Evolutionary conservation across 2,888 invertebrate species (phyloP), one percentile per base, ranked within the genome.

Genomic region (Orchestes rusci): DNA sequence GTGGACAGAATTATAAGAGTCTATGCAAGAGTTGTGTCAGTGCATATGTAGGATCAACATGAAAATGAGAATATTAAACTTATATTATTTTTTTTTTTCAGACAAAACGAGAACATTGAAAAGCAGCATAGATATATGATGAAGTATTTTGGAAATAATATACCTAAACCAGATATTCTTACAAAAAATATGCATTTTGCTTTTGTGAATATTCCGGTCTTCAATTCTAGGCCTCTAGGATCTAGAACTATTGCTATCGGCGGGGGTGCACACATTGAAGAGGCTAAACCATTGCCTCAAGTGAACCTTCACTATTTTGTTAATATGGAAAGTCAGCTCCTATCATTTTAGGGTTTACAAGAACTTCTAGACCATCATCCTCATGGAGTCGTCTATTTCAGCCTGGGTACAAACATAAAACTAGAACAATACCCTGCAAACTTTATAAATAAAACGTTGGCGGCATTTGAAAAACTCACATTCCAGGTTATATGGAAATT

Each of bases 401-500:
- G 69, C 48, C 55, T 72, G 47, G 72, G 72, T 1, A 63, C 68
- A 1, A 62, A 65, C 38, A 56, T 70, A 2, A 64, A 63, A 50
- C 63, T 61, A n/a, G 52, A 56, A 10, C 46, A 58, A 19, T 45
- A 70, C 33, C 53, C 62, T 3, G 45, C 51, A n/a, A 48, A 63
- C 16, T 58, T 60, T 13, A 43, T 59, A 10, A 53, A 62, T 20
- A 56, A 55, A 2, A 55, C 70, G 16, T 17, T 67, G 3, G 54
- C 60, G 12, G 60, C 65, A 2, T 68, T 71, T 39, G 43, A 60
- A 0, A 59, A 64, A 51, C 39, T 71, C 13, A 65, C 68, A 3
- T 67, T 69, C 43, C 62, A 60, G 40, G 57, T 71, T 13, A 17
- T 58, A 20, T 50, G 70, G 70, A 71, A 70, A 56, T 68, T 64